These are phyloP conservation scores for Colletes latitarsis DNA, from an alignment of 1,140 invertebrate species.

Conservation along the genomic window DNA sequence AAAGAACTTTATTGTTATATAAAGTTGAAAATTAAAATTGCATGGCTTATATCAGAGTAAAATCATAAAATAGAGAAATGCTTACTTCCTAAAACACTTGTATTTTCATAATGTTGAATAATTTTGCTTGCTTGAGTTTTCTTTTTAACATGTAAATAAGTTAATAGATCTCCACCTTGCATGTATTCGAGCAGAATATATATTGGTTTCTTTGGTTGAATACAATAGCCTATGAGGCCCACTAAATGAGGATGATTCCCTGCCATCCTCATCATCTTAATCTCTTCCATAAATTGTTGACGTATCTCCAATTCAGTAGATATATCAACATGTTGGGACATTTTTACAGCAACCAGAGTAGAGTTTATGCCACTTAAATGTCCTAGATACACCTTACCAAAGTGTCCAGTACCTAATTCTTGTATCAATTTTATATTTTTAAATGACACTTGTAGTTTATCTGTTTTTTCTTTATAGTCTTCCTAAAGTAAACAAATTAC, in stretches of 20 bases:
- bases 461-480: conserved; percentile 65
- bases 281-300: conserved; percentile 88
- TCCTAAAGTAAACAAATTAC: conserved; percentile 63
- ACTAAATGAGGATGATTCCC: conserved; percentile 91
- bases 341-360: conserved; percentile 87
- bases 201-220: conserved; percentile 83
- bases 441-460: conserved; percentile 83
- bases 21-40: conserved; percentile 6
- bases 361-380: conserved; percentile 80
- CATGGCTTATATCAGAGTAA: neutral
- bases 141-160: conserved; percentile 78
- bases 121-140: neutral
- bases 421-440: conserved; percentile 81
- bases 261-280: conserved; percentile 89
- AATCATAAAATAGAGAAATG: neutral
- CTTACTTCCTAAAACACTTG: conserved; percentile 15
- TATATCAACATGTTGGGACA: conserved; percentile 80
- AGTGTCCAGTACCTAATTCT: conserved; percentile 88
- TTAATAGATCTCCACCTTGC: conserved; percentile 89
- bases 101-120: neutral
- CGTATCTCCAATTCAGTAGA: conserved; percentile 82
- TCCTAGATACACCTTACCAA: conserved; percentile 87
- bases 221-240: conserved; percentile 89
- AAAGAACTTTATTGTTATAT: neutral
- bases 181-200: conserved; percentile 91